Evolutionary conservation across 2,113 vertebrate genomes (phyloP), one percentile per base, ranked within the genome.

Genomic region (Phylloscopus whistleri): DNA sequence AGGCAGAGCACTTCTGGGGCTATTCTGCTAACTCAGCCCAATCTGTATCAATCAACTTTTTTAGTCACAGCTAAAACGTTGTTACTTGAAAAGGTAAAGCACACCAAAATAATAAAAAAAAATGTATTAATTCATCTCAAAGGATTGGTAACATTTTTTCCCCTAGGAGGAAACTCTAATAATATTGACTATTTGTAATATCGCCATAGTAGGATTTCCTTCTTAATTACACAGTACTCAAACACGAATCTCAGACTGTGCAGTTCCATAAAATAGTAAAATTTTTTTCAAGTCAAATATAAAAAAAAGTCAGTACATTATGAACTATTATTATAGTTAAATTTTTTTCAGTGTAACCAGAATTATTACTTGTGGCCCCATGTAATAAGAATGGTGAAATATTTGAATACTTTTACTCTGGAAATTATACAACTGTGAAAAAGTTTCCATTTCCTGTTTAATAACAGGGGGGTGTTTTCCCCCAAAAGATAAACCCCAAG

Each of bases 401-500:
- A 64, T 41, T 31, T 44, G 7, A 60, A 44, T 51, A 20, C 3
- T 63, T 95, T 83, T 46, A 43, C 20, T 70, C 55, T n/a, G 49
- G 15, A 41, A 66, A 88, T 63, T 75, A 70, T 56, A 75, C 16
- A 84, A 21, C 13, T 8, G 7, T n/a, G 22, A 86, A 80, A 91
- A 68, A 22, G 1, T 12, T 89, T 90, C 67, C 1, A 55, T 31
- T 58, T 77, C n/a, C 39, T 44, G 11, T 44, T 88, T 74, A 63
- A 13, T 7, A 18, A 66, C 2, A 60, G 4, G 21, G 24, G 0
- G 0, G 26, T 43, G 12, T 27, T 20, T 9, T 0, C 6, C 6
- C 13, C 14, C 15, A 81, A 73, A 88, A 78, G 9, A 44, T 14
- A 77, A 16, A 27, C 7, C 4, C 16, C 2, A 17, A 11, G 22